Conservation (phyloP, 1,140 invertebrate genomes). For the Diachasmimorpha longicaudata region DNA sequence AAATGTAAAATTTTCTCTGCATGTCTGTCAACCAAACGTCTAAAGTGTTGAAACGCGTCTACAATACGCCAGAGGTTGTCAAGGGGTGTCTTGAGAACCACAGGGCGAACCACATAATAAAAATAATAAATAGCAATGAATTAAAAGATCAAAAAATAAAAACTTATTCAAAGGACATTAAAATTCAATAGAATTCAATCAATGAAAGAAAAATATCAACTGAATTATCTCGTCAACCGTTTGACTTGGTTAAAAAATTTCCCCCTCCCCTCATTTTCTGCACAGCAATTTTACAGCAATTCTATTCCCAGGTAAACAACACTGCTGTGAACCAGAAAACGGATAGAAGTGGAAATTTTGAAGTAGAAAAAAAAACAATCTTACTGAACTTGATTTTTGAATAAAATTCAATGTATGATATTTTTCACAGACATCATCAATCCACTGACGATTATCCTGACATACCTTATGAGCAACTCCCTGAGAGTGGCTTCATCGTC, state of each 20-base stretch:
- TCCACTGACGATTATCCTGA: constrained; percentile 29
- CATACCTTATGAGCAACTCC: constrained; percentile 86
- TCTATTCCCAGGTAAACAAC: no score
- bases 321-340: no score
- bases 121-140: neutral
- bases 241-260: no score
- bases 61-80: neutral
- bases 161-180: neutral
- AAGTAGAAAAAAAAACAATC: no score
- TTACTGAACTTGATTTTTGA: neutral
- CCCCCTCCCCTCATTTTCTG: no score
- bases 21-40: no score
- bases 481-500: constrained; percentile 85
- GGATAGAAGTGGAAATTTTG: no score
- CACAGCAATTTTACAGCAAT: no score
- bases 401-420: neutral
- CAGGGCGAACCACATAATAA: neutral
- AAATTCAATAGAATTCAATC: constrained; percentile 1
- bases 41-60: neutral
- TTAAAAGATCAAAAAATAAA: neutral
- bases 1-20: no score
- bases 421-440: neutral
- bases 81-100: neutral
- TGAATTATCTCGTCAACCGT: no score
- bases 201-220: neutral